Base-by-base conservation (phyloP, 2,888 invertebrate species). In the Tetragonula carbonaria region DNA sequence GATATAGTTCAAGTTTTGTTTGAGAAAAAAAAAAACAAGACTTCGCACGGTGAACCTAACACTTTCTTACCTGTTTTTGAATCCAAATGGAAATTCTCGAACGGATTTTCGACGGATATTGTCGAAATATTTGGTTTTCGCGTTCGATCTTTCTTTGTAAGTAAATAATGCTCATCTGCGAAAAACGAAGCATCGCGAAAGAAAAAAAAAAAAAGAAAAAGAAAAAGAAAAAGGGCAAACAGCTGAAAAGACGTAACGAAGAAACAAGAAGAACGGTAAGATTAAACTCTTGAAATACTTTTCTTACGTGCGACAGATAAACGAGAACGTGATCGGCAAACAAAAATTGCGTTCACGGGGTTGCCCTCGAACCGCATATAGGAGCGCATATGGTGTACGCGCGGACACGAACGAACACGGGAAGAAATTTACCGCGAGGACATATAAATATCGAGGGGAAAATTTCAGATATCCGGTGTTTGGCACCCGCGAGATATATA, bases 391-490 rank as follows among this genome's bases (percentile, higher is more conserved):
- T 1, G 51, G 45, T 5, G 28, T 1, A 62, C 57, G 21, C 2
- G 23, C 5, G 45, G 8, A 45, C 45, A 11, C 45, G 8, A 79
- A 79, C 65, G 51, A 78, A 74, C 73, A 65, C 51, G 28, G 79
- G 51, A 66, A 59, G 79, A 65, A 62, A 82, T 80, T 71, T 55
- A 82, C 21, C 59, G 45, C 45, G 23, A n/a, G 33, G 33, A 4
- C 63, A 8, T 66, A 33, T 65, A 68, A 80, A 80, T 80, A 80
- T 73, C 38, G 23, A 53, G 57, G n/a, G 18, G 51, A 68, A 28
- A 76, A 73, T 76, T 74, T n/a, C 66, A 53, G 51, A 70, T 70
- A 62, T 16, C 50, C 28, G 16, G 2, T 11, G 62, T 50, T 6
- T 38, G 53, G 53, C 18, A 21, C 62, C 45, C 14, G 14, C 18